Conservation (phyloP, 2,888 invertebrate species). For the Drosophila setosimentum region DNA sequence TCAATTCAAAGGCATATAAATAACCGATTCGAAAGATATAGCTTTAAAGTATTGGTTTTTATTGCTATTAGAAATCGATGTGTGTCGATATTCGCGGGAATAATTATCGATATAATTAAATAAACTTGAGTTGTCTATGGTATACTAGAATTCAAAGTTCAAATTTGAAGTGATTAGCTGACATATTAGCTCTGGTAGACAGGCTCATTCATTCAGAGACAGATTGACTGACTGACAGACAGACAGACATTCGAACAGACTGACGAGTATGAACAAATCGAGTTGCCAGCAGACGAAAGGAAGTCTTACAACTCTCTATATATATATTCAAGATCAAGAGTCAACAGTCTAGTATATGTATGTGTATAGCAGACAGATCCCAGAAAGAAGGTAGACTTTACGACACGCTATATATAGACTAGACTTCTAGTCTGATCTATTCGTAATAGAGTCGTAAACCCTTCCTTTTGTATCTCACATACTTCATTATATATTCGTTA, state of each 20-base stretch:
- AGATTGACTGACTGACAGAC: not conserved
- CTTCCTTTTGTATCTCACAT: not conserved
- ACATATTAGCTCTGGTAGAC: not conserved
- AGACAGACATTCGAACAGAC: not conserved
- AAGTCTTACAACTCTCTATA: not conserved
- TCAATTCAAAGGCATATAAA: not conserved
- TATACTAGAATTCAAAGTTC: not conserved
- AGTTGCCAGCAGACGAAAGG: not conserved
- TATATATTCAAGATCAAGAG: not conserved
- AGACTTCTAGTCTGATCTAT: not conserved
- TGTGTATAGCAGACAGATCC: not conserved
- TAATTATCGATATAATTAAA: not conserved
- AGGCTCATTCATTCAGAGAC: not conserved
- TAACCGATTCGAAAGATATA: not conserved
- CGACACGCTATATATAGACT: not conserved
- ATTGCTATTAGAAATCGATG: not conserved
- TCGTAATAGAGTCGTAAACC: not conserved
- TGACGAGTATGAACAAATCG: not conserved
- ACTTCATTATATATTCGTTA: not conserved
- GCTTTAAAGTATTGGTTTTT: not conserved
- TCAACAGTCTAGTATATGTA: not conserved
- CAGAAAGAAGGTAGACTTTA: not conserved
- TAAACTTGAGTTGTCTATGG: not conserved
- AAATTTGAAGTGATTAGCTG: not conserved
- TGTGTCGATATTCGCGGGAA: not conserved